Evolutionary conservation across 1,140 invertebrate genomes (phyloP).

Genomic region (Diorhabda elongata): DNA sequence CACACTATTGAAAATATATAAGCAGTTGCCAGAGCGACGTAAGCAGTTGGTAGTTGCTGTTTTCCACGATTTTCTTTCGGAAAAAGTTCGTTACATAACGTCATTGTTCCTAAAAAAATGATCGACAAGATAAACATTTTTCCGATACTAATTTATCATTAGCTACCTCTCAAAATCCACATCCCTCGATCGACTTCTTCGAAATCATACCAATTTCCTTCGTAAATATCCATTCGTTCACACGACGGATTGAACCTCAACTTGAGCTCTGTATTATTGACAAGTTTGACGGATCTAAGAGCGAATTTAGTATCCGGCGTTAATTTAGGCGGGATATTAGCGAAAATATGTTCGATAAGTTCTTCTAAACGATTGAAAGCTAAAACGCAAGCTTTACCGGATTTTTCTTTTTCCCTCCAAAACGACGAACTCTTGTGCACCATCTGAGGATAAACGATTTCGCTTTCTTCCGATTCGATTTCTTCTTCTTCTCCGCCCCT

Average conservation of each 20-base stretch:
- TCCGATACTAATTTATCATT: not conserved
- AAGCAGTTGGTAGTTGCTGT: conserved; percentile 34
- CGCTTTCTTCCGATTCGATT: conserved; percentile 13
- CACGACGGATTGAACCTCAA: conserved; percentile 32
- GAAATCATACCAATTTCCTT: conserved; percentile 42
- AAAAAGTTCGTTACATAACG: conserved; percentile 37
- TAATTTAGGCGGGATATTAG: conserved; percentile 36
- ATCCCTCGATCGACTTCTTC: conserved; percentile 38
- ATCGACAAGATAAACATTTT: not conserved
- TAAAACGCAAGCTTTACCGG: conserved; percentile 38
- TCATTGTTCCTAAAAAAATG: conserved; percentile 28
- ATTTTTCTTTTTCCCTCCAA: conserved; percentile 30
- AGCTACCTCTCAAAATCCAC: conserved; percentile 41
- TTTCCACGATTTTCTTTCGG: conserved; percentile 38
- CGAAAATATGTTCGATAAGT: conserved; percentile 36
- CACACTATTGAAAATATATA: conserved; percentile 34
- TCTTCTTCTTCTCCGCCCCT: conserved; percentile 10
- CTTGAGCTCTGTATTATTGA: conserved; percentile 32
- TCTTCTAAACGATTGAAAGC: conserved; percentile 37
- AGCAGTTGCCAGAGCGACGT: conserved; percentile 37
- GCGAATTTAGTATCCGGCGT: conserved; percentile 29
- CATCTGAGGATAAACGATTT: conserved; percentile 17
- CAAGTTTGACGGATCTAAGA: conserved; percentile 32
- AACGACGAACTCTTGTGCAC: conserved; percentile 25
- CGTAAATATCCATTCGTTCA: conserved; percentile 26